Percentiles rank a stretch among this genome's conserved stretches.
These are phyloP conservation scores for Numenius phaeopus DNA, from an alignment of 2,797 vertebrate genomes.

Conservation along the genomic window DNA sequence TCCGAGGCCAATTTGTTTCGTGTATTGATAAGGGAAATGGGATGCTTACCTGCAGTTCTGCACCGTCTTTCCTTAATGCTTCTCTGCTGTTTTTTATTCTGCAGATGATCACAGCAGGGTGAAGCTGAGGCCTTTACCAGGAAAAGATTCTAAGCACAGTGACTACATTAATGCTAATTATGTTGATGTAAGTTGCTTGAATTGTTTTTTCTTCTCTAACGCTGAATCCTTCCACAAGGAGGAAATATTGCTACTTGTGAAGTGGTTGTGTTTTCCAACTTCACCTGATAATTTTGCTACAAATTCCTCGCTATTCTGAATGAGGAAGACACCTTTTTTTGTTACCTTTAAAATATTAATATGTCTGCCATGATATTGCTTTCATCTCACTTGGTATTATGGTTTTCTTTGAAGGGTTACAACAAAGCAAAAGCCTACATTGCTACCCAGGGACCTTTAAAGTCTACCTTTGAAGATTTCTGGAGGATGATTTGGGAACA, in stretches of 20 bases:
- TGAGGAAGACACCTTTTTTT: conserved; percentile 43
- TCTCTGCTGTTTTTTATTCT: conserved; percentile 31
- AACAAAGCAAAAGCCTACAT: conserved; percentile 97
- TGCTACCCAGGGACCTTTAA: conserved; percentile 97
- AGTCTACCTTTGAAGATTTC: conserved; percentile 99
- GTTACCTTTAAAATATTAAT: conserved; percentile 73
- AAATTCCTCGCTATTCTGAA: conserved; percentile 12
- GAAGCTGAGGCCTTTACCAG: conserved; percentile 93
- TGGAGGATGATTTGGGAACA: conserved; percentile 99
- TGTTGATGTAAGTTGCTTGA: conserved; percentile 90
- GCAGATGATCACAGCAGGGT: conserved; percentile 98
- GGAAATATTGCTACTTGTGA: background rate
- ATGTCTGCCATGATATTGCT: conserved; percentile 47
- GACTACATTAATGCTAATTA: conserved; percentile 99
- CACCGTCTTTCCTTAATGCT: background rate
- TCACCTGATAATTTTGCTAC: background rate
- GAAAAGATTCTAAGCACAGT: conserved; percentile 98
- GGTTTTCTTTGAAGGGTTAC: conserved; percentile 90
- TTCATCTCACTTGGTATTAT: conserved; percentile 72
- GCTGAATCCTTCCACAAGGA: conserved; percentile 25
- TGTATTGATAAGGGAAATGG: background rate
- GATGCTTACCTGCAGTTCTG: background rate
- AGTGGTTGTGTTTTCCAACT: background rate
- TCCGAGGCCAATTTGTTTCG: background rate
- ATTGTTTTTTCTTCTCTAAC: conserved; percentile 7